Percentiles rank a stretch among this genome's conserved stretches.
Evolutionary conservation across 2,113 vertebrate species (phyloP).

Genomic region (Cnemophilus loriae): DNA sequence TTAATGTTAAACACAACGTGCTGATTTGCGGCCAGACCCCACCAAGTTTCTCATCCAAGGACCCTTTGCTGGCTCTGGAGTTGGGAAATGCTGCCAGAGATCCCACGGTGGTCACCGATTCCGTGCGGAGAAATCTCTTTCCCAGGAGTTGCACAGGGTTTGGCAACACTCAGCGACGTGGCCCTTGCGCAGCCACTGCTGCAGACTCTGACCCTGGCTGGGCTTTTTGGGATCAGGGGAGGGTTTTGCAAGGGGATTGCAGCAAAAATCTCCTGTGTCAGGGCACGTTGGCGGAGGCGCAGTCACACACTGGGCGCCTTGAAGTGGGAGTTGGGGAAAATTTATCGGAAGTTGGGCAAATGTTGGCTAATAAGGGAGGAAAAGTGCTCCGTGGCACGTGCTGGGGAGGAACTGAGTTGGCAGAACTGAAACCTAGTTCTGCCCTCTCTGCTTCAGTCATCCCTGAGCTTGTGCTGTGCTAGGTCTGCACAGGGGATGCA

Average conservation of each 20-base stretch:
- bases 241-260: background rate
- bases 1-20: background rate
- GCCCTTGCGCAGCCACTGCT: accelerated
- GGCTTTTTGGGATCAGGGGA: background rate
- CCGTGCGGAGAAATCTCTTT: background rate
- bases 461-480: background rate
- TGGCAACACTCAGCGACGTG: accelerated
- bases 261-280: background rate
- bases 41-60: background rate
- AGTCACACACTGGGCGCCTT: background rate
- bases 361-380: background rate
- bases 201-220: background rate
- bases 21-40: background rate
- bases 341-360: background rate
- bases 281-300: accelerated
- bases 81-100: background rate
- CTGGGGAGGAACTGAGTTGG: background rate
- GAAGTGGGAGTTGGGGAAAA: background rate
- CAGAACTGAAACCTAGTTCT: background rate
- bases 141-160: accelerated
- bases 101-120: accelerated
- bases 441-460: background rate
- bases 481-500: accelerated
- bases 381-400: accelerated
- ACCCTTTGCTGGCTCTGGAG: background rate